Evolutionary conservation across 2,888 invertebrate genomes (phyloP), one percentile per base, ranked within the genome.

Genomic region (Rotaria magnacalcarata): DNA sequence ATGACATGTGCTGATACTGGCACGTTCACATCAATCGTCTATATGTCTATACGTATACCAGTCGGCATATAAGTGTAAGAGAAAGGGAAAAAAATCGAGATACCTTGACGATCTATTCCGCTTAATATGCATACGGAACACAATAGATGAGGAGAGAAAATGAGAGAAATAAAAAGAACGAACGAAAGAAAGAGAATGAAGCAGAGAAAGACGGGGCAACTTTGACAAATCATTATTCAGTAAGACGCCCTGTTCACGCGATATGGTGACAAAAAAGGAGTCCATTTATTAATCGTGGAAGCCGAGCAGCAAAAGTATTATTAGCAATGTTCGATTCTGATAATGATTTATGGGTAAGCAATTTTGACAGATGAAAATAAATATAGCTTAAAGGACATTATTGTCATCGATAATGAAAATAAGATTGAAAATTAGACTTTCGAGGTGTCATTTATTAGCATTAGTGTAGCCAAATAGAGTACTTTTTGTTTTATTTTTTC

Each of bases 301-400:
- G 67, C 19, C 67, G 19, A 67, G 67, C 67, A 67, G 34, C 34
- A 67, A 19, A 34, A 67, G 47, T 47, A 80, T 47, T 14, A 80
- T 47, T 80, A 80, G 19, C n/a, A 47, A 80, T 80, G 47, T 80
- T 80, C 80, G 80, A 80, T 80, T 41, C 47, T n/a, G 80, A 80
- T 14, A 80, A 80, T 80, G 80, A 80, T 80, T 80, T 80, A 80
- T 80, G 80, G 80, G 80, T 80, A 80, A 80, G 80, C 11, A 43
- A 24, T 41, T 47, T 43, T 47, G 47, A 43, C 47, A 47, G n/a
- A 80, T 47, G 47, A 47, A 67, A 67, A 67, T 27, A 67, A 67
- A 67, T 10, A 24, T 5, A 27, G 34, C 1, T 3, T 67, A 27
- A 34, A 19, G 2, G n/a, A 3, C 11, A 58, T 58, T n/a, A n/a